Conservation (phyloP, 37 sponge, comb jelly and placozoan species). For the Petrosia ficiformis region DNA sequence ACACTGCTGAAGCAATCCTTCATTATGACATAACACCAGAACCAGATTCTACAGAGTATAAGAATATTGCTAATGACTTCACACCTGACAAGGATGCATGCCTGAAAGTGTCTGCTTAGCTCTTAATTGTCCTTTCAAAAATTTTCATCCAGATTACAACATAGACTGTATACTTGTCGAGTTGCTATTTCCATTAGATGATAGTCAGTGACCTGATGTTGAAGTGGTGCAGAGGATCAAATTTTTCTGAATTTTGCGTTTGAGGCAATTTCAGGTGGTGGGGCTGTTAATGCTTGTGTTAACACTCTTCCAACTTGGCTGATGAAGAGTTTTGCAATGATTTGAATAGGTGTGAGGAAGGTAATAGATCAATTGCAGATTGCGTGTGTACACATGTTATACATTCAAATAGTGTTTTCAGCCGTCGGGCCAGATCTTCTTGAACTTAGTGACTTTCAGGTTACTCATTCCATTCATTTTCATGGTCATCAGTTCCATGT, state of each 20-base stretch:
- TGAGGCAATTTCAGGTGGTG: slow-evolving; percentile 6
- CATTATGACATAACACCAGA: slow-evolving; percentile 12
- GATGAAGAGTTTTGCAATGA: not conserved
- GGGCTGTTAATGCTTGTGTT: slow-evolving; percentile 42
- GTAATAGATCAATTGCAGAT: not conserved
- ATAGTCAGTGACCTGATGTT: slow-evolving; percentile 20
- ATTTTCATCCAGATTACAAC: slow-evolving; percentile 22
- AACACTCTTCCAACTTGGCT: not conserved
- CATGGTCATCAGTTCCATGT: slow-evolving; percentile 83
- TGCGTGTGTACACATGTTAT: not conserved
- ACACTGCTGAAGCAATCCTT: slow-evolving; percentile 34
- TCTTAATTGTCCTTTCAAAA: slow-evolving; percentile 61
- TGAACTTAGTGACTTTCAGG: not conserved
- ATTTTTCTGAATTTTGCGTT: slow-evolving; percentile 42
- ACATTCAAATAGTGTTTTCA: not conserved
- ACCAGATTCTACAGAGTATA: slow-evolving; percentile 7
- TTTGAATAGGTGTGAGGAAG: not conserved
- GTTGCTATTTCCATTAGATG: slow-evolving; percentile 4
- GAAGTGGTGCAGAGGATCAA: not conserved
- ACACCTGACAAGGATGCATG: not conserved
- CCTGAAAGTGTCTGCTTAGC: slow-evolving; percentile 15
- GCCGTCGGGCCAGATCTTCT: not conserved
- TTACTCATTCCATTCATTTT: slow-evolving; percentile 73
- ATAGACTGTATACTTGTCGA: slow-evolving; percentile 34
- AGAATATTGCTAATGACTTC: not conserved